A percentile compares a stretch with the other conserved stretches of the same genome.
These are phyloP conservation scores for Chouioia cunea DNA, from an alignment of 2,888 invertebrate genomes.

Conservation along the genomic window DNA sequence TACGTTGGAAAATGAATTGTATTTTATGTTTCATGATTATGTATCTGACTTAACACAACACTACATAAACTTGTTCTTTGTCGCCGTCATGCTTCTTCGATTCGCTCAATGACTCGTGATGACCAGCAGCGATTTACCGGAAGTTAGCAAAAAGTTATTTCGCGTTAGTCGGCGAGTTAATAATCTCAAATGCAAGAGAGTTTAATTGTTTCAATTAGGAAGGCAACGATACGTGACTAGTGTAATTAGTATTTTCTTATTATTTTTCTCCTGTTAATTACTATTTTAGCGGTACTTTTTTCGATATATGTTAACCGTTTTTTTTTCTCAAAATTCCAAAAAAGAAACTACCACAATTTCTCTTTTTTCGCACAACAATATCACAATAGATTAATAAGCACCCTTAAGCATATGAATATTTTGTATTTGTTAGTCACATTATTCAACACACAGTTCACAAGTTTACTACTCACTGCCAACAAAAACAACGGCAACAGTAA, in stretches of 20 bases:
- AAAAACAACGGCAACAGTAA: slow-evolving; percentile 60
- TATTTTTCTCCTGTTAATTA: slow-evolving; percentile 4
- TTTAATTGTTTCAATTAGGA: slow-evolving; percentile 1
- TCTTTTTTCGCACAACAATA: not conserved
- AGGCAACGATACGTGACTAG: slow-evolving; percentile 6
- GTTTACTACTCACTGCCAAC: slow-evolving; percentile 62
- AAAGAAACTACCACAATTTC: not conserved
- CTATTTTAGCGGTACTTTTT: not conserved
- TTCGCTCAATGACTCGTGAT: no score
- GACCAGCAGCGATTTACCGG: no score
- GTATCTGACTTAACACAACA: no score
- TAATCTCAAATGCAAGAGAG: not conserved
- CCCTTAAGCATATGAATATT: not conserved
- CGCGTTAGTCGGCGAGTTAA: slow-evolving; percentile 9
- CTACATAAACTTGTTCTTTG: no score
- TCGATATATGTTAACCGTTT: not conserved
- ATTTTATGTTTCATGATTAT: no score
- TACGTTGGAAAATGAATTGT: no score
- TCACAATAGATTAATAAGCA: not conserved
- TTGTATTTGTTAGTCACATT: not conserved
- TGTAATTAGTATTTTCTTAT: no score
- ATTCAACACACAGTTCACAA: slow-evolving; percentile 2
- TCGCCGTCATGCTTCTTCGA: no score
- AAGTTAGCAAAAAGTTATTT: no score
- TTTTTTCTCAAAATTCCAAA: no score